Evolutionary conservation across 2,113 vertebrate species (phyloP), one percentile per base, ranked within the genome.

Genomic region (Acrocephalus kingi): DNA sequence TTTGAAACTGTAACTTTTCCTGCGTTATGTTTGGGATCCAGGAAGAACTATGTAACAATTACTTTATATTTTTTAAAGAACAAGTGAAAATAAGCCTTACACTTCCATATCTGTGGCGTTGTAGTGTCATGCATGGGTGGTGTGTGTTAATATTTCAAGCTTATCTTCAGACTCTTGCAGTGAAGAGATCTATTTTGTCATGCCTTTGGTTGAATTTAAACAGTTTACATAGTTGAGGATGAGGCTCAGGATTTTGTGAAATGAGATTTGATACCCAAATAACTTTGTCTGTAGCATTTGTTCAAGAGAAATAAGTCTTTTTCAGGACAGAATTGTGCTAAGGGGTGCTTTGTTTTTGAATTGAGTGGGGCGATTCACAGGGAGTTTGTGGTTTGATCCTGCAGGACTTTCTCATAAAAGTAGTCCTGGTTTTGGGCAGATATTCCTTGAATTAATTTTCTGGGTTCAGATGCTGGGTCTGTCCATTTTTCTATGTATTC

Each of bases 241-340:
- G 83, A 76, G 59, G 54, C 74, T 92, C 72, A n/a, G 46, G 73
- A 59, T 59, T 92, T 80, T n/a, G 56, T 88, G 88, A 93, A 92
- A 81, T 81, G 80, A 63, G 76, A 74, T 93, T 86, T 84, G 64
- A 92, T 89, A 61, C 74, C 51, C 43, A 86, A 77, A 88, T 87
- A 89, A 54, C 62, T 56, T 87, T 24, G 66, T 61, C 66, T 84
- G 56, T 51, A 76, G 61, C 41, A 19, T 81, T 86, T 72, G 14
- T 86, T 86, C 55, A 33, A 90, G 35, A 85, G 35, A 82, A 76
- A 39, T 39, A 48, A 62, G 16, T 27, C n/a, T 69, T 76, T 86
- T 51, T 33, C 52, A 67, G 59, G 48, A 43, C 2, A 41, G 64
- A 48, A 52, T 87, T 3, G 2, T 55, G 35, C 63, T 88, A n/a